phyloP scores from a whole-genome alignment of 2,888 invertebrate species.

The Ashinkailepas kermadecensis region DNA sequence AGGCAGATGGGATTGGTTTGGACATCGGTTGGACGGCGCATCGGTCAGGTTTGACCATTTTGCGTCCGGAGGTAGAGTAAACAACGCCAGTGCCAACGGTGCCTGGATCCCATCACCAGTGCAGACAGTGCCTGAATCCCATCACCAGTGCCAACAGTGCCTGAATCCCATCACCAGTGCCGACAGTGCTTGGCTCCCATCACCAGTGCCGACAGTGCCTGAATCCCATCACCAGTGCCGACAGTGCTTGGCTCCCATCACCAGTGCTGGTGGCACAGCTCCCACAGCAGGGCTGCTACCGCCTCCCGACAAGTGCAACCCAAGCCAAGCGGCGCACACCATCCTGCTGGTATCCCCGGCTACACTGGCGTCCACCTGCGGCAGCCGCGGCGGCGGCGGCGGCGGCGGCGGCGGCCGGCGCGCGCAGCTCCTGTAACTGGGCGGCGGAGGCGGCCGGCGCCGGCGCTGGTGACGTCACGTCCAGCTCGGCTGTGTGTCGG shows the following conservation, averaged over 20 bases:
- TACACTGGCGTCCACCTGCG: not conserved
- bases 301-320: too few species aligned
- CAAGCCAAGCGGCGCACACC: not conserved
- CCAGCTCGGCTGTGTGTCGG: slow-evolving; percentile 3
- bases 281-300: not conserved
- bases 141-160: too few species aligned
- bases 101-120: too few species aligned
- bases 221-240: not conserved
- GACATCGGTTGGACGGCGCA: too few species aligned
- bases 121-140: too few species aligned
- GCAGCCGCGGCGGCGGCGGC: not conserved
- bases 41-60: too few species aligned
- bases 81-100: too few species aligned
- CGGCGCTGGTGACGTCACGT: slow-evolving; percentile 21
- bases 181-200: too few species aligned
- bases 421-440: slow-evolving; percentile 9
- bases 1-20: too few species aligned
- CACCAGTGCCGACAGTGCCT: not conserved
- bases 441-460: slow-evolving; percentile 26
- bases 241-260: not conserved
- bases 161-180: not conserved
- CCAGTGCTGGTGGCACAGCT: not conserved
- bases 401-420: not conserved
- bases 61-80: too few species aligned
- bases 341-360: not conserved